Evolutionary conservation across 2,113 vertebrate species (phyloP).

Genomic region (Caretta caretta): DNA sequence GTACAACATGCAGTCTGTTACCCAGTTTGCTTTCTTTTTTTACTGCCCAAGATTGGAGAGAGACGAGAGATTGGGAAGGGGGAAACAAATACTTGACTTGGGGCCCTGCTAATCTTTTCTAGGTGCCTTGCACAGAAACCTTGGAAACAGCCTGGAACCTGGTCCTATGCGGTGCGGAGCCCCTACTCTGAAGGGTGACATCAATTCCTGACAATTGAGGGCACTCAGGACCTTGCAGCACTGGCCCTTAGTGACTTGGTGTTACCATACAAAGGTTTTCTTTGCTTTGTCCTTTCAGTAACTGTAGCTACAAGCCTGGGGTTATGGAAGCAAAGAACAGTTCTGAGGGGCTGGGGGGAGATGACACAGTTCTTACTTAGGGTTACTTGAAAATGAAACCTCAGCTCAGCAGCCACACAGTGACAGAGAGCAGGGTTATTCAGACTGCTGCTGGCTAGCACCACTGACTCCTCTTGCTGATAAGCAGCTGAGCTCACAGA

Average conservation of each 20-base stretch:
- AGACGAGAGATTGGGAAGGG: neutral
- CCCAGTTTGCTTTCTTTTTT: neutral
- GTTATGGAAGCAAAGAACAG: neutral
- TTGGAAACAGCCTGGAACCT: neutral
- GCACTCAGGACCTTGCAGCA: neutral
- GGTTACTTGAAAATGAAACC: neutral
- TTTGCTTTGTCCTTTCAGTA: neutral
- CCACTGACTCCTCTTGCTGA: rapidly evolving
- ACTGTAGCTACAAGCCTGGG: rapidly evolving
- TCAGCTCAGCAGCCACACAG: neutral
- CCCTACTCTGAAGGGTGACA: neutral
- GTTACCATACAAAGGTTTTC: rapidly evolving
- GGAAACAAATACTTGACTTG: neutral
- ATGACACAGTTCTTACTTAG: neutral
- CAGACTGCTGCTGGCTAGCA: neutral
- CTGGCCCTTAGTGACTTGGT: neutral
- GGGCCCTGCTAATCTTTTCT: neutral
- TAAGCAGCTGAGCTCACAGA: neutral
- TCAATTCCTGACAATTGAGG: neutral
- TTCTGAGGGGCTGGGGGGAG: neutral
- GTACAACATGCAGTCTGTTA: neutral
- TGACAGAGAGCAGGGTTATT: rapidly evolving
- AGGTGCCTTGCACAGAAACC: neutral
- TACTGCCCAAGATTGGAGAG: neutral
- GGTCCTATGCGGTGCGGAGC: rapidly evolving